Evolutionary conservation across 2,113 vertebrate species (phyloP).

Genomic region (Crypturellus undulatus): DNA sequence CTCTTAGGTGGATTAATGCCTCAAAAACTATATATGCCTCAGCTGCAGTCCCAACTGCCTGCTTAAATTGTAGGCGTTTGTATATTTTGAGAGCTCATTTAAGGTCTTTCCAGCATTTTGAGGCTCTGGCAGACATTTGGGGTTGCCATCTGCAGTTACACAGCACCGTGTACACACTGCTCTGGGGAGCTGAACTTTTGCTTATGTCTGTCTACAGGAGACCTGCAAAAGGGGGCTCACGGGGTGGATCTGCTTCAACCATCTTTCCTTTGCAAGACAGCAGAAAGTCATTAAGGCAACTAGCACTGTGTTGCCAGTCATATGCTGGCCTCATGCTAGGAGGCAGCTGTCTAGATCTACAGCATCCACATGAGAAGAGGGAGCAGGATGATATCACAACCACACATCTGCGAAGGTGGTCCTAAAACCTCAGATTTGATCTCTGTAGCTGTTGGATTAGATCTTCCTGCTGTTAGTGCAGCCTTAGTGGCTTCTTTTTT

Average conservation of each 20-base stretch:
- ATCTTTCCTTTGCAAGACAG: neutral
- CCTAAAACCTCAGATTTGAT: neutral
- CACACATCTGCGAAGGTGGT: neutral
- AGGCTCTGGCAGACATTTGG: neutral
- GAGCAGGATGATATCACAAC: neutral
- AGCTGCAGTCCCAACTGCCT: neutral
- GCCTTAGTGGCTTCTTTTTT: neutral
- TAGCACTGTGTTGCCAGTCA: neutral
- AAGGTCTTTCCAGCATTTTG: neutral
- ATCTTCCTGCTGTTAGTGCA: neutral
- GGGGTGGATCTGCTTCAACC: neutral
- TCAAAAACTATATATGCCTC: neutral
- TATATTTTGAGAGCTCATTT: neutral
- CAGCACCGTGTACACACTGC: fast-evolving
- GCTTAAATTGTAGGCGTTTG: neutral
- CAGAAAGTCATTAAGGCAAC: neutral
- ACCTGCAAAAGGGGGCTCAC: neutral
- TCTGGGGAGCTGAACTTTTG: neutral
- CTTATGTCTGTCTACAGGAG: neutral
- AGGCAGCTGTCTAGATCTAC: neutral
- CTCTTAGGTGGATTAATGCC: neutral
- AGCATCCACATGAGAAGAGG: neutral
- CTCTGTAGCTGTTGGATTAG: neutral
- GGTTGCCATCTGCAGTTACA: neutral
- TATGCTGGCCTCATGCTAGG: neutral